Conservation (phyloP, 2,797 vertebrate genomes). For the Sebastes taczanowskii region DNA sequence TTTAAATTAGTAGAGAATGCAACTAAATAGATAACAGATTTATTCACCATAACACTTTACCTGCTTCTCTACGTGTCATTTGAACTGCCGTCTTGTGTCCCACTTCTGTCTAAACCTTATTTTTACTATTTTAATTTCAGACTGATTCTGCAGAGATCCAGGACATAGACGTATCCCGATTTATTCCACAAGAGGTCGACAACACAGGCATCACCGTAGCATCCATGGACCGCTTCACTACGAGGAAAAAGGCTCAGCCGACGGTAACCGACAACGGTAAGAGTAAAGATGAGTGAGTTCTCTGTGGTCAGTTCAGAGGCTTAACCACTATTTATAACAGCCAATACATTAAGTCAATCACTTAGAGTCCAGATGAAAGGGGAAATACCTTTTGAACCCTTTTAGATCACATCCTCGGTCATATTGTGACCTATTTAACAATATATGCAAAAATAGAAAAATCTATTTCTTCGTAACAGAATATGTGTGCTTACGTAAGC, state of each 20-base stretch:
- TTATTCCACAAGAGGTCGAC: conserved; percentile 94
- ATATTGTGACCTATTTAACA: too few species aligned
- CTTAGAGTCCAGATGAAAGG: too few species aligned
- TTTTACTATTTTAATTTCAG: conserved; percentile 1
- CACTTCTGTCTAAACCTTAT: not conserved
- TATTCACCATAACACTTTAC: not conserved
- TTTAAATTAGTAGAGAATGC: not conserved
- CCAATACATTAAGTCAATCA: not conserved
- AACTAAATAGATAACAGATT: not conserved
- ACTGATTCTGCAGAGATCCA: conserved; percentile 81
- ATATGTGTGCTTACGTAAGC: too few species aligned
- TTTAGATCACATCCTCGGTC: too few species aligned
- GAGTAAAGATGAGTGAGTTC: conserved; percentile 37
- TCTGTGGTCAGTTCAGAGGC: not conserved
- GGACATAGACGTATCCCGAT: conserved; percentile 92
- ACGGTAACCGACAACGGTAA: conserved; percentile 83
- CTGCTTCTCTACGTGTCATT: not conserved
- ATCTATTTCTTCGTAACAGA: too few species aligned
- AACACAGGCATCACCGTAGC: conserved; percentile 94
- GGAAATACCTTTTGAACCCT: too few species aligned
- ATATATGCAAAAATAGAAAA: too few species aligned
- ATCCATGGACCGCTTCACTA: conserved; percentile 88
- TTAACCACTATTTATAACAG: not conserved
- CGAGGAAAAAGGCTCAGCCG: conserved; percentile 61
- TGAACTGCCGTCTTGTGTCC: not conserved